Conservation (phyloP, 2,888 invertebrate genomes). For the Pycnomerus fuliginosus region DNA sequence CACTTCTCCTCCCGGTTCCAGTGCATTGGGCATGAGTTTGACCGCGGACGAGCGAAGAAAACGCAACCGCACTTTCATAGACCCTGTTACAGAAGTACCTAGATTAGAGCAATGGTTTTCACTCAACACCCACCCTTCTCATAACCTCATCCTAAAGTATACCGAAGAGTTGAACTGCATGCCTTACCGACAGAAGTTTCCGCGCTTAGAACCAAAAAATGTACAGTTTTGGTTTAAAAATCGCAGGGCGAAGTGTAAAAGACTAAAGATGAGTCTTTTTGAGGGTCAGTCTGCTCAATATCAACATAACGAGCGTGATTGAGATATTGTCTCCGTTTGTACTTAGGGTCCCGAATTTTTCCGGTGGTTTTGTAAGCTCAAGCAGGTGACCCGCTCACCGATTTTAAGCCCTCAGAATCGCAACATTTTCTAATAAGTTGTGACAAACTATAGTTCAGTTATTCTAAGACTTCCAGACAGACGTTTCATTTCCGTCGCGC, state of each 20-base stretch:
- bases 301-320: slow-evolving; percentile 61
- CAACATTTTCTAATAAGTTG: too few relatives aligned
- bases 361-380: too few relatives aligned
- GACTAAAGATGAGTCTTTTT: slow-evolving; percentile 87
- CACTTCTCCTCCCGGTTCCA: slow-evolving; percentile 60
- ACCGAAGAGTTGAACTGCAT: slow-evolving; percentile 96
- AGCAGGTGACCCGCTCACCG: too few relatives aligned
- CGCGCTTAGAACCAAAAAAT: slow-evolving; percentile 97
- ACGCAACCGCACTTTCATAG: slow-evolving; percentile 97
- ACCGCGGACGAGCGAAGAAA: slow-evolving; percentile 86
- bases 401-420: too few relatives aligned
- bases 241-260: slow-evolving; percentile 95
- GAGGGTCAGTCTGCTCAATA: slow-evolving; percentile 70
- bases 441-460: too few relatives aligned
- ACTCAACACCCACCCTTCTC: slow-evolving; percentile 97
- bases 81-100: slow-evolving; percentile 97
- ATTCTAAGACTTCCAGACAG: too few relatives aligned
- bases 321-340: too few relatives aligned
- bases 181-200: slow-evolving; percentile 97
- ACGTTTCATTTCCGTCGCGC: too few relatives aligned
- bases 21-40: slow-evolving; percentile 56
- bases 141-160: slow-evolving; percentile 95
- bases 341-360: too few relatives aligned
- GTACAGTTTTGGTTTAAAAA: slow-evolving; percentile 99
- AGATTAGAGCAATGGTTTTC: slow-evolving; percentile 94